Base-by-base conservation (phyloP, 2,113 vertebrate species). In the Psittacara wagleri region DNA sequence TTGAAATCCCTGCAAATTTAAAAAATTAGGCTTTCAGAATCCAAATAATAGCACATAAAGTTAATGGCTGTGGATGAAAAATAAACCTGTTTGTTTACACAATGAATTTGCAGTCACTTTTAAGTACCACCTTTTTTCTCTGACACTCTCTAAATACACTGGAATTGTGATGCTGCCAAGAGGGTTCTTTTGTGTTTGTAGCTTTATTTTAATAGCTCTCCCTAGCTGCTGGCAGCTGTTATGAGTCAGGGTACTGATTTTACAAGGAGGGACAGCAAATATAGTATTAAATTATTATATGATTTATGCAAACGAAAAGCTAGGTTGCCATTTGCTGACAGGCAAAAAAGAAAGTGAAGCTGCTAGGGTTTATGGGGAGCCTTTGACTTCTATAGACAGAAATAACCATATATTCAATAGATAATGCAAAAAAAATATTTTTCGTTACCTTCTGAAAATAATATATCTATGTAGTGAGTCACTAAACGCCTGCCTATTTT, bases 161-260 rank as follows among this genome's bases (percentile, higher is more conserved):
- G 27, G 24, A 89, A 92, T 37, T 43, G 31, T 28, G 62, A 68
- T 37, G 41, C 66, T 89, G 83, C 67, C 48, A 89, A 87, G 83
- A 82, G 35, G 11, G 63, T 83, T 81, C 72, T 78, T 83, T 90
- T 96, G 90, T 83, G 55, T 80, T 87, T 86, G 35, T 46, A 64
- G 44, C 31, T 54, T 64, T 90, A 51, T 70, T 84, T 95, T 95
- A 76, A 88, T 63, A 81, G 37, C 46, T 69, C 29, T 75, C 41
- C 61, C 67, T 74, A 92, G 84, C 66, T 97, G 52, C 83, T 75
- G 84, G 92, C 85, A 97, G 92, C 75, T 96, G 82, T 70, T 95
- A 9, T 88, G 92, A 94, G 59, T 95, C 84, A 94, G 52, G 54
- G 49, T 89, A 93, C 61, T 86, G 82, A 69, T 93, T 97, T 96